Evolutionary conservation across 2,888 invertebrate genomes (phyloP).

Genomic region (Tortricodes alternella): DNA sequence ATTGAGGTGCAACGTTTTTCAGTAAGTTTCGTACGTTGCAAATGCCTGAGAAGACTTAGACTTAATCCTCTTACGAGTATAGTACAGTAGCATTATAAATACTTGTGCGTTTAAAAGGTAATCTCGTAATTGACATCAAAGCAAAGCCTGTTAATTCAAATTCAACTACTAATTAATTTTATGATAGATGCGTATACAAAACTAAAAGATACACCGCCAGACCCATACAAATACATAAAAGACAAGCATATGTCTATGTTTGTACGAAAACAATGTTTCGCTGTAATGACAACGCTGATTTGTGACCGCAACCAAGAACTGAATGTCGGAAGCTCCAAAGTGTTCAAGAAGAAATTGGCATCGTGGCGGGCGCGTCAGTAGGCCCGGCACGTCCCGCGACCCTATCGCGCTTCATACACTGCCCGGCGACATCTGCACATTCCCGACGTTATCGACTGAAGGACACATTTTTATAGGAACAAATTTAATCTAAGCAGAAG

Average conservation of each 20-base stretch:
- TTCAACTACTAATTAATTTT: no score
- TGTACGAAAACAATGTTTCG: no score
- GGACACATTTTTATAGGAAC: conserved; percentile 76
- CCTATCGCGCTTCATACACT: conserved; percentile 74
- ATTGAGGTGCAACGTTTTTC: conserved; percentile 12
- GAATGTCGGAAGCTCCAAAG: conserved; percentile 4
- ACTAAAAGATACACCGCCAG: no score
- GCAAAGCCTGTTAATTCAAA: no score
- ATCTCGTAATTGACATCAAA: no score
- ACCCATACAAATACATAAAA: no score
- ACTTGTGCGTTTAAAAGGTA: no score
- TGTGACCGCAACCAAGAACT: conserved; percentile 3
- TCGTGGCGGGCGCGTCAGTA: conserved; percentile 48
- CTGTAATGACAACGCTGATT: conserved; percentile 35
- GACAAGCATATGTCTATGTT: no score
- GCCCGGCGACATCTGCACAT: conserved; percentile 76
- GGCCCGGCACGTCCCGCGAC: conserved; percentile 65
- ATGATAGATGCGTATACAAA: no score
- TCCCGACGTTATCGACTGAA: conserved; percentile 72
- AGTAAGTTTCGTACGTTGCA: conserved; percentile 15
- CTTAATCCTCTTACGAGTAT: conserved; percentile 22
- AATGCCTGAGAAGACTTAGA: conserved; percentile 8
- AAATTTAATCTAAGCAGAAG: conserved; percentile 78
- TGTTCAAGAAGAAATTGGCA: conserved; percentile 26
- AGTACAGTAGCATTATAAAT: no score